Evolutionary conservation across 2,113 vertebrate genomes (phyloP).

Genomic region (Bos taurus): ARS-UCD2.0 NC_037336.1:67011501-67012000

Average conservation of each 20-base stretch:
- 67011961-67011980: background rate
- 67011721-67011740: background rate
- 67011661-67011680: background rate
- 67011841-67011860: background rate
- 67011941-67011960: background rate
- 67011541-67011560: background rate
- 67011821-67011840: background rate
- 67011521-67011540: background rate
- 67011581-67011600: background rate
- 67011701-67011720: background rate
- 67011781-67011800: background rate
- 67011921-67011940: background rate
- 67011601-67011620: background rate
- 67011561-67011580: background rate
- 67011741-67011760: background rate
- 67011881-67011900: background rate
- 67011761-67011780: background rate
- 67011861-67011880: background rate
- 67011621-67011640: background rate
- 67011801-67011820: background rate
- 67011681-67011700: background rate
- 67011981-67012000: background rate
- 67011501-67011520: background rate
- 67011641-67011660: background rate
- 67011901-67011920: background rate